phyloP scores from a whole-genome alignment of 2,888 invertebrate genomes.

The Nephrotoma guestfalica region DNA sequence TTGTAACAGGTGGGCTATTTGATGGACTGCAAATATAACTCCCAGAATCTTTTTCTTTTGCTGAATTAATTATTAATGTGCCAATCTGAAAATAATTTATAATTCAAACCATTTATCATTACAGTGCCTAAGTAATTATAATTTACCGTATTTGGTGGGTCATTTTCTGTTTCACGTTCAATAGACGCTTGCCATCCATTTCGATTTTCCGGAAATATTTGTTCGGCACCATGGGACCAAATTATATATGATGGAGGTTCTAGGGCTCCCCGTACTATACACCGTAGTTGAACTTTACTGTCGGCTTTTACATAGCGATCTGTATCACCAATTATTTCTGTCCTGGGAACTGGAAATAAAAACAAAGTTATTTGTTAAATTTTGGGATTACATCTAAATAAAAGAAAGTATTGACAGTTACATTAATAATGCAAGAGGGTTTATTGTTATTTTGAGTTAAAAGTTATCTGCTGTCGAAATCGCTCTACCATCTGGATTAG shows the following conservation, averaged over 20 bases:
- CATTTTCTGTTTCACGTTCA: constrained; percentile 20
- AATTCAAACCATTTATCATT: constrained; percentile 14
- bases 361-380: neutral
- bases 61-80: constrained; percentile 31
- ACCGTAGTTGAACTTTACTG: constrained; percentile 74
- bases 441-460: too few relatives aligned
- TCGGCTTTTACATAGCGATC: constrained; percentile 86
- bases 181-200: constrained; percentile 32
- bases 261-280: constrained; percentile 79
- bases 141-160: constrained; percentile 30
- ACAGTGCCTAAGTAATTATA: neutral
- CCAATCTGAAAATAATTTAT: constrained; percentile 21
- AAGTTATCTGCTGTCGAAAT: too few relatives aligned
- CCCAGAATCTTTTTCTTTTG: constrained; percentile 34
- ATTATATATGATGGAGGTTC: constrained; percentile 88
- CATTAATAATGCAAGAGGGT: too few relatives aligned
- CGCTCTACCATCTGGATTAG: too few relatives aligned
- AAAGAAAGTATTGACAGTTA: too few relatives aligned
- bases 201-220: constrained; percentile 29
- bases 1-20: constrained; percentile 78
- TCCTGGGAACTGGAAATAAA: constrained; percentile 62
- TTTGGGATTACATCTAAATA: too few relatives aligned
- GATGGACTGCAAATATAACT: constrained; percentile 93
- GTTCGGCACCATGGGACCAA: constrained; percentile 63
- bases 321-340: constrained; percentile 76